A percentile compares a stretch with the other conserved stretches of the same genome.
Evolutionary conservation across 2,888 invertebrate species (phyloP).

Genomic region (Cephus sareptanus): DNA sequence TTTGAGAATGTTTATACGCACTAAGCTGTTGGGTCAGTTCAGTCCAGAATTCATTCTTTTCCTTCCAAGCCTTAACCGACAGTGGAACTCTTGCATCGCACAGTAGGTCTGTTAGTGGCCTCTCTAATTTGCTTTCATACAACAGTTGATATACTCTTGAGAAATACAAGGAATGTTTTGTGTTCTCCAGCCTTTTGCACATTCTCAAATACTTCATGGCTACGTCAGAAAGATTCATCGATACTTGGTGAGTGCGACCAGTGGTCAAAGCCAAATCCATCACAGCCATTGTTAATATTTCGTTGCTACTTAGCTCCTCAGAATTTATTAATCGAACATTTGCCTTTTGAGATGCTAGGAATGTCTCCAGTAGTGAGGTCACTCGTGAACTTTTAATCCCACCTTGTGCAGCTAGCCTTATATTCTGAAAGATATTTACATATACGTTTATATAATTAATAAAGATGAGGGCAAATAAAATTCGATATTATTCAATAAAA

Average conservation of each 20-base stretch:
- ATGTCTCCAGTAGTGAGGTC: constrained; percentile 56
- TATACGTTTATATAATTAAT: constrained; percentile 68
- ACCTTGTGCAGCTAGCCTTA: constrained; percentile 52
- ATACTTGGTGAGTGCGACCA: constrained; percentile 39
- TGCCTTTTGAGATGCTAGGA: constrained; percentile 55
- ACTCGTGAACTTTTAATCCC: constrained; percentile 56
- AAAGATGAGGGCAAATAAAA: constrained; percentile 26
- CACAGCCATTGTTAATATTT: constrained; percentile 50
- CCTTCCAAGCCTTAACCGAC: constrained; percentile 40
- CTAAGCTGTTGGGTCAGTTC: constrained; percentile 35
- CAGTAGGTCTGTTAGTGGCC: constrained; percentile 40
- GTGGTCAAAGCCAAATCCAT: constrained; percentile 59
- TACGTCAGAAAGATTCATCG: constrained; percentile 51
- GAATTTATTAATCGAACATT: constrained; percentile 38
- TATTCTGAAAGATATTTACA: constrained; percentile 68
- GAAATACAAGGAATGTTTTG: constrained; percentile 44
- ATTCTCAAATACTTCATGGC: constrained; percentile 53
- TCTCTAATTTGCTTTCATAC: constrained; percentile 38
- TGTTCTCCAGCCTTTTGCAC: constrained; percentile 38
- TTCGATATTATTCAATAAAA: neutral
- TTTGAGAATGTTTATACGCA: constrained; percentile 19
- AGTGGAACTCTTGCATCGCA: constrained; percentile 49
- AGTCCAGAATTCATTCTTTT: constrained; percentile 49
- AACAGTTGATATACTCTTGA: constrained; percentile 42
- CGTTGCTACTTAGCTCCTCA: constrained; percentile 35